Base-by-base conservation (phyloP, 2,888 invertebrate genomes). In the Agrochola circellaris region DNA sequence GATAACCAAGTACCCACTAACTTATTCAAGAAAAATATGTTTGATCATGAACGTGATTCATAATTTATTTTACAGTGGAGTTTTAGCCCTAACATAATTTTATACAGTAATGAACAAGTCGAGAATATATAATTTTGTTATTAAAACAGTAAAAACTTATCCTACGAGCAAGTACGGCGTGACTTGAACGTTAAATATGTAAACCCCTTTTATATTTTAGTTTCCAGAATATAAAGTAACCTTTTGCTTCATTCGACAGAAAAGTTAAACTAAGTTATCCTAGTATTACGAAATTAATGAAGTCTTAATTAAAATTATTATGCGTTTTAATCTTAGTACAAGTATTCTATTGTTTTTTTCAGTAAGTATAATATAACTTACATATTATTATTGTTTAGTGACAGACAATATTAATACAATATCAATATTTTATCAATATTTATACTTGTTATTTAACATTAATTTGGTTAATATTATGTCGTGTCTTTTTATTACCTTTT, bases 101-200 rank as follows among this genome's bases (percentile, higher is more conserved):
- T 66, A 56, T 42, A 77, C 51, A 66, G 26, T 77, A 83, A 77
- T 62, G 65, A 77, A 77, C 77, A 56, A 77, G 83, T 77, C 42
- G 48, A 77, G 78, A 83, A 68, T 83, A 77, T 83, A 56, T 83
- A 77, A 77, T 83, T 79, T 67, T 56, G 79, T 70, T 84, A 56
- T 38, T 84, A 66, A 68, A 82, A 64, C 54, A n/a, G 60, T 64
- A 73, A 73, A 67, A 83, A 74, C 68, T 74, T 83, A 66, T 69
- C 58, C 70, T 9, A 42, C 66, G 15, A 70, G 74, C 65, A 60
- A 71, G 64, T 45, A 58, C 69, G 45, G n/a, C 74, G 74, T 79
- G 69, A 64, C 42, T 74, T 66, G 65, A 74, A 67, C 26, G 68
- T 74, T 77, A 67, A 73, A 76, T 76, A 87, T 72, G 71, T 72